Percentiles rank a stretch among this genome's conserved stretches.
Evolutionary conservation across 2,888 invertebrate genomes (phyloP).

Genomic region (Drosophila neoperkinsi): DNA sequence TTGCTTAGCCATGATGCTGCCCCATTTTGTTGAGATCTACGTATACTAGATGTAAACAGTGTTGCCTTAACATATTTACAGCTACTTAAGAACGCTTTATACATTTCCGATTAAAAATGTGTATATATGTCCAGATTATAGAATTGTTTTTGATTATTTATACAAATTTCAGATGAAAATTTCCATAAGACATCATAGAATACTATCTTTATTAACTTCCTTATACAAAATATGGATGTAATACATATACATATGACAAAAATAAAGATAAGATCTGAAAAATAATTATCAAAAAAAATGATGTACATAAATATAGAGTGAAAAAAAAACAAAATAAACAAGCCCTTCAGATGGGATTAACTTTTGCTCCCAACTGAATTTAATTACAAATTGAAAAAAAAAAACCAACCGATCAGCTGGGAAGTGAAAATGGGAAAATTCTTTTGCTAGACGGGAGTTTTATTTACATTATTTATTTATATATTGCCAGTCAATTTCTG

Average conservation of each 20-base stretch:
- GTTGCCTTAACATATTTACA: conserved; percentile 2
- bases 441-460: background rate
- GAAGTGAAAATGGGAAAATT: background rate
- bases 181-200: background rate
- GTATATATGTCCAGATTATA: background rate
- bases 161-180: background rate
- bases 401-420: background rate
- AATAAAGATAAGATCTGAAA: background rate
- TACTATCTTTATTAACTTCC: background rate
- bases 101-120: background rate
- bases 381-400: background rate
- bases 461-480: background rate
- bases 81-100: background rate
- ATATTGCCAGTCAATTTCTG: background rate
- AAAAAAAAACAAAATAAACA: background rate
- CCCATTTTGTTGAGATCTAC: background rate
- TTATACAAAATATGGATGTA: background rate
- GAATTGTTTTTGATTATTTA: background rate
- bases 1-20: conserved; percentile 14
- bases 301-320: background rate
- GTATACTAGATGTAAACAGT: conserved; percentile 2
- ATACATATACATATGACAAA: no score
- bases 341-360: background rate
- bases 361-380: background rate
- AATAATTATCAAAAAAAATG: background rate